Conservation (phyloP, 2,888 invertebrate species). For the Lymantria monacha region DNA sequence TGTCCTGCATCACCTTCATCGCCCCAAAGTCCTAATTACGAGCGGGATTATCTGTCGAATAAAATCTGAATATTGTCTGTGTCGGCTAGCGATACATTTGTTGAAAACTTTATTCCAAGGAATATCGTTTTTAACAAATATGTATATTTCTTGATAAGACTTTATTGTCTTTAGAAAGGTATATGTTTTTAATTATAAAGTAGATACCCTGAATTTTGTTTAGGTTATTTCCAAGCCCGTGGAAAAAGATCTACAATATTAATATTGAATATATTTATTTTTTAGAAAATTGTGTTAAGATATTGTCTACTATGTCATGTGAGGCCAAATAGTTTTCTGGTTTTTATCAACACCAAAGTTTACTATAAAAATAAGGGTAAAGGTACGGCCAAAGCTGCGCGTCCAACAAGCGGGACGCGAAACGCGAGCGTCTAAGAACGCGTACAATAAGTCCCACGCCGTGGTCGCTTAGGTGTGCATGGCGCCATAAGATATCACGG, state of each 20-base stretch:
- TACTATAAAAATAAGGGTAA: background rate
- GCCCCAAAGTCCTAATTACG: slow-evolving; percentile 57
- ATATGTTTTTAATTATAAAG: background rate
- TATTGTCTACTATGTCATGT: background rate
- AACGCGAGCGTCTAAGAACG: too few species aligned
- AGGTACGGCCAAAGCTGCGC: too few species aligned
- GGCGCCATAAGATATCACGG: too few species aligned
- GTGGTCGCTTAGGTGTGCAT: too few species aligned
- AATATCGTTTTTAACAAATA: too few species aligned
- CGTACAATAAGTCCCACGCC: too few species aligned
- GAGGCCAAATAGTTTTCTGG: slow-evolving; percentile 3
- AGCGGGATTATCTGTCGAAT: slow-evolving; percentile 8
- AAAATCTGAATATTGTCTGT: slow-evolving; percentile 23
- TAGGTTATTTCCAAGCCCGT: background rate
- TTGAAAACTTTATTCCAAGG: background rate
- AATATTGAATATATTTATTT: too few species aligned
- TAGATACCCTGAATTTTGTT: background rate
- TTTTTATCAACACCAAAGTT: background rate
- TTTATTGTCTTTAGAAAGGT: background rate
- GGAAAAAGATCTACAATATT: too few species aligned
- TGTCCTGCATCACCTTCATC: slow-evolving; percentile 63
- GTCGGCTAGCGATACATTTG: slow-evolving; percentile 1
- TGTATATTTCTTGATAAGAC: background rate
- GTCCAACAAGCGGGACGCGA: too few species aligned
- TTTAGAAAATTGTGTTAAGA: background rate